Conservation (phyloP, 2,797 vertebrate genomes). For the Echiichthys vipera region DNA sequence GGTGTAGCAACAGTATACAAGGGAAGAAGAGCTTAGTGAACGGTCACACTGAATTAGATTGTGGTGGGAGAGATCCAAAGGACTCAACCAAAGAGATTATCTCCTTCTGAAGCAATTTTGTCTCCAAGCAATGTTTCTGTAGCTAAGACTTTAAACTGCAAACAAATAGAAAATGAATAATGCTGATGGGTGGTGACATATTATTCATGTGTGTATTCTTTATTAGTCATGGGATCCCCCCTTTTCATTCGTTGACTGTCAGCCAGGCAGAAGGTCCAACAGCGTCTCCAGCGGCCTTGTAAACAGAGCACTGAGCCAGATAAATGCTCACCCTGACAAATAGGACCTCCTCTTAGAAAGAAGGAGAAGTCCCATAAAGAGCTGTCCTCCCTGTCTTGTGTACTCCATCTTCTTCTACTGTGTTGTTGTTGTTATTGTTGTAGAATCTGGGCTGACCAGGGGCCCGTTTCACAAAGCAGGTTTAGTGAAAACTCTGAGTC, state of each 20-base stretch:
- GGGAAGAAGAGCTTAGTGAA: background rate
- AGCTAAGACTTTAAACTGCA: slow-evolving; percentile 31
- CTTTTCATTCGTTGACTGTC: slow-evolving; percentile 24
- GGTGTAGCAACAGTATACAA: background rate
- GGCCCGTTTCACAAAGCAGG: no score
- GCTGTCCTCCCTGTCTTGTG: background rate
- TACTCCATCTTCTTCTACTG: slow-evolving; percentile 30
- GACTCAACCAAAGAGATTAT: slow-evolving; percentile 3
- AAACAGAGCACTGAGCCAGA: slow-evolving; percentile 42
- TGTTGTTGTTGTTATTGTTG: slow-evolving; percentile 20
- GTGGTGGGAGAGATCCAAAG: background rate
- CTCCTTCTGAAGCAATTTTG: background rate
- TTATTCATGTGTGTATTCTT: slow-evolving; percentile 37
- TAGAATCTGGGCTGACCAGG: slow-evolving; percentile 9
- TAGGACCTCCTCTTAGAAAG: slow-evolving; percentile 59
- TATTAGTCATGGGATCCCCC: slow-evolving; percentile 47
- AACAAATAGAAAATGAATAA: slow-evolving; percentile 39
- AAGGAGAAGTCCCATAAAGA: slow-evolving; percentile 3
- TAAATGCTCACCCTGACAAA: slow-evolving; percentile 49
- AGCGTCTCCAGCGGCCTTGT: slow-evolving; percentile 33
- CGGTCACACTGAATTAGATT: background rate
- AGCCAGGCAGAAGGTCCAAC: slow-evolving; percentile 27
- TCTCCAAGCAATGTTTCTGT: slow-evolving; percentile 16
- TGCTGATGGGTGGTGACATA: slow-evolving; percentile 45
- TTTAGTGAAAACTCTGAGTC: no score